Conservation (phyloP, 2,113 vertebrate species). For the Himantopus leucocephalus region DNA sequence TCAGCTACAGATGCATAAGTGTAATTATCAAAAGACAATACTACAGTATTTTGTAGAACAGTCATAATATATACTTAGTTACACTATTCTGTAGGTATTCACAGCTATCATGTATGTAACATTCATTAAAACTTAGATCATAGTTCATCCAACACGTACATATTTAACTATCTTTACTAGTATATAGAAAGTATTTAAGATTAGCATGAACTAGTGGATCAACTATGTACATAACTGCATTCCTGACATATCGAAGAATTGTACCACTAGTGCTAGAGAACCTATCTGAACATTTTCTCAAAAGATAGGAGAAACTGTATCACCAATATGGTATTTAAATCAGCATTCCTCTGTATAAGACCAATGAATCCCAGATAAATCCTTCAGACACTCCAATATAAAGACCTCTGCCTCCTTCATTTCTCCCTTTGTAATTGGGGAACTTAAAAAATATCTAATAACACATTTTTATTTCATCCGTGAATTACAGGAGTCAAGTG, state of each 20-base stretch:
- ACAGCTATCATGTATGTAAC: neutral
- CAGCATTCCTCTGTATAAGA: neutral
- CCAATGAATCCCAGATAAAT: neutral
- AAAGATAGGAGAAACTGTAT: neutral
- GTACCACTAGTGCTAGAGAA: neutral
- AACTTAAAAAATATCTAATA: neutral
- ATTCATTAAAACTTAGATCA: neutral
- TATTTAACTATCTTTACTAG: neutral
- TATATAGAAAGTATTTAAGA: neutral
- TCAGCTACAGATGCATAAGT: neutral
- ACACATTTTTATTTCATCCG: neutral
- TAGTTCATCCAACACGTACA: neutral
- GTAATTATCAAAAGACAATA: neutral
- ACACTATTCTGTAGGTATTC: neutral
- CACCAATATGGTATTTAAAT: neutral
- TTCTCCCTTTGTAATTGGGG: neutral
- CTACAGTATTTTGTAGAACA: neutral
- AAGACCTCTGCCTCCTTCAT: neutral
- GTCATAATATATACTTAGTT: neutral
- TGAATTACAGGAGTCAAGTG: neutral
- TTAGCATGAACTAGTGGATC: neutral
- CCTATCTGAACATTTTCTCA: neutral
- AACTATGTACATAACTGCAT: neutral
- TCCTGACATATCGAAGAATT: neutral
- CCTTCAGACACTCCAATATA: neutral